Percentiles rank a stretch among this genome's conserved stretches.
These are phyloP conservation scores for Lagopus muta DNA, from an alignment of 2,113 vertebrate genomes.

Conservation along the genomic window DNA sequence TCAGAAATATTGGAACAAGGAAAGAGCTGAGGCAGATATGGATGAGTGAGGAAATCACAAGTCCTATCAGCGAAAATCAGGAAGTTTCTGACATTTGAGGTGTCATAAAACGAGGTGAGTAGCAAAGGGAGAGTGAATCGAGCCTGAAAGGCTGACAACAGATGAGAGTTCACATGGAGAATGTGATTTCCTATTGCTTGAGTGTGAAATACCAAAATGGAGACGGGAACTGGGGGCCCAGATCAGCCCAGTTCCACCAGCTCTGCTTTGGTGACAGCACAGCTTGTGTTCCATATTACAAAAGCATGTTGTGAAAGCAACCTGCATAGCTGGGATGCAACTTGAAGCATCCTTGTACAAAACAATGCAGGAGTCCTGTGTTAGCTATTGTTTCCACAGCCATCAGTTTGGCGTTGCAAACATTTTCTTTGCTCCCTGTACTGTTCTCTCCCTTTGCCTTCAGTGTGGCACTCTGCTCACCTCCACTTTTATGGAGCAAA, in stretches of 20 bases:
- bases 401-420: accelerated
- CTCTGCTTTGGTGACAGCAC: accelerated
- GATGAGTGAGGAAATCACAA: constrained; percentile 53
- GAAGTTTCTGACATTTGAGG: constrained; percentile 22
- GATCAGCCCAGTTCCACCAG: too few species aligned
- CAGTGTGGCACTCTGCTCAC: not conserved
- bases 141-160: not conserved
- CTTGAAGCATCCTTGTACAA: not conserved
- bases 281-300: not conserved
- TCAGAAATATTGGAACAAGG: constrained; percentile 35
- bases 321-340: not conserved
- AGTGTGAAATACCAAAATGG: not conserved
- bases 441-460: not conserved
- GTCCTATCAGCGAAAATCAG: constrained; percentile 15
- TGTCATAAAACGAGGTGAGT: not conserved
- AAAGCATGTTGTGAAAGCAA: not conserved
- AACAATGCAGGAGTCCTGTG: accelerated
- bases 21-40: constrained; percentile 12
- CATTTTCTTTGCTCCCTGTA: not conserved
- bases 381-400: not conserved
- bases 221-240: not conserved
- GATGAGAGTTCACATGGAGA: not conserved
- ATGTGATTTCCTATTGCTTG: not conserved
- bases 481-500: accelerated
- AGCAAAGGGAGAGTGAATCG: not conserved